These are phyloP conservation scores for Escarpia spicata DNA, from an alignment of 2,888 invertebrate genomes.

Conservation along the genomic window DNA sequence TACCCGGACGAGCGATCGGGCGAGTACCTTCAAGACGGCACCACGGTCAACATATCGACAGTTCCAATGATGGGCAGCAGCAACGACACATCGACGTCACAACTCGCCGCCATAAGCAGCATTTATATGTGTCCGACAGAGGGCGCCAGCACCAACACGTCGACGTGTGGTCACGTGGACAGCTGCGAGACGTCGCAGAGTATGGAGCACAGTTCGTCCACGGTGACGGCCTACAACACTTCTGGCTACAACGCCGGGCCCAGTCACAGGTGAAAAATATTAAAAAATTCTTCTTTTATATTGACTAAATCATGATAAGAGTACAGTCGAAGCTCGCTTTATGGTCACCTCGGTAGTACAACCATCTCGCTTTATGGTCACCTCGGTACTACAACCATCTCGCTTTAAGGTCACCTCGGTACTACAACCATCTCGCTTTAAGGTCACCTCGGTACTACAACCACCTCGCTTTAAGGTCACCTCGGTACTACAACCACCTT, in stretches of 20 bases:
- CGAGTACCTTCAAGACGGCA: background rate
- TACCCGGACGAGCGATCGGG: background rate
- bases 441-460: too few species aligned
- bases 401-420: too few species aligned
- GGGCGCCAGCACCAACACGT: conserved; percentile 26
- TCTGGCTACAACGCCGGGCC: conserved; percentile 31
- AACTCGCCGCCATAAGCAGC: background rate
- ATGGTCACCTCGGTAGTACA: too few species aligned
- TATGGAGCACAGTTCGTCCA: conserved; percentile 6
- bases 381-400: too few species aligned
- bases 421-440: too few species aligned
- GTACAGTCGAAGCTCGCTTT: background rate
- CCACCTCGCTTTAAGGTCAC: too few species aligned
- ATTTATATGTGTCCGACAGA: conserved; percentile 7
- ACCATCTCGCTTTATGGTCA: too few species aligned
- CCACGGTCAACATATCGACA: conserved; percentile 22
- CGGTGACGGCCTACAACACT: conserved; percentile 28
- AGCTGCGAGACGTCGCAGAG: conserved; percentile 25
- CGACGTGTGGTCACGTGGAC: conserved; percentile 32
- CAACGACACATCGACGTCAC: background rate
- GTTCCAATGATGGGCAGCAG: conserved; percentile 26
- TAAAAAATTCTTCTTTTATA: background rate
- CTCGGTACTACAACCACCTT: too few species aligned
- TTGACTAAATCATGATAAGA: background rate
- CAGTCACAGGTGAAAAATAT: conserved; percentile 25